A percentile compares a stretch with the other conserved stretches of the same genome.
phyloP scores from a whole-genome alignment of 2,888 invertebrate genomes.

The Thymelicus acteon region DNA sequence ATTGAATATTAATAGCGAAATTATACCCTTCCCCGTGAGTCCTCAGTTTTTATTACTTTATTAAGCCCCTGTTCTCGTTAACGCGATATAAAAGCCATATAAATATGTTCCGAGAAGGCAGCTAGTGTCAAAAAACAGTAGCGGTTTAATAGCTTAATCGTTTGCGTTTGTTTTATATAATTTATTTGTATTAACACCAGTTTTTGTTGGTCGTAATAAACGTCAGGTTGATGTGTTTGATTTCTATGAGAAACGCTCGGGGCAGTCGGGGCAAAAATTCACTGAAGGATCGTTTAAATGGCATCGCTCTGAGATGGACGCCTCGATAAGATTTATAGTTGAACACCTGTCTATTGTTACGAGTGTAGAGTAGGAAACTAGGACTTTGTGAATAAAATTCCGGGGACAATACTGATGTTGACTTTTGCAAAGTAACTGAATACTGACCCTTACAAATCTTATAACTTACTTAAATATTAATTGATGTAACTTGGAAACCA shows the following conservation, averaged over 20 bases:
- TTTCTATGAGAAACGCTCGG: constrained; percentile 28
- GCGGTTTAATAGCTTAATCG: constrained; percentile 79
- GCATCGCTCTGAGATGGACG: constrained; percentile 9
- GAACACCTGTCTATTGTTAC: constrained; percentile 9
- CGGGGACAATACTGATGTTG: too few species aligned
- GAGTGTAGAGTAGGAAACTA: not conserved
- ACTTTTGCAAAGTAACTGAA: too few species aligned
- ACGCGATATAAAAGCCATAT: constrained; percentile 75
- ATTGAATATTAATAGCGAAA: constrained; percentile 85
- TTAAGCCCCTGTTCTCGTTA: constrained; percentile 75
- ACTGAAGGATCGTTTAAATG: constrained; percentile 22
- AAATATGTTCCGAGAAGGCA: constrained; percentile 72
- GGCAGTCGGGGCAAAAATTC: constrained; percentile 16
- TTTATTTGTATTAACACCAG: constrained; percentile 59
- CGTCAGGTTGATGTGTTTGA: constrained; percentile 42
- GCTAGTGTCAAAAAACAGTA: constrained; percentile 81
- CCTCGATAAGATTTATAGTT: constrained; percentile 23
- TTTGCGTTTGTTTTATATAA: constrained; percentile 63
- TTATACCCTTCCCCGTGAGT: constrained; percentile 69
- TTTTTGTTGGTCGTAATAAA: constrained; percentile 54
- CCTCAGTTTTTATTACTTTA: constrained; percentile 80
- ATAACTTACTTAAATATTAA: too few species aligned
- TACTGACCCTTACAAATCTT: too few species aligned
- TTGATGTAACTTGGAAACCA: too few species aligned
- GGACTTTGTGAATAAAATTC: not conserved